Evolutionary conservation across 2,888 invertebrate genomes (phyloP), one percentile per base, ranked within the genome.

Genomic region (Sphaerophoria taeniata): DNA sequence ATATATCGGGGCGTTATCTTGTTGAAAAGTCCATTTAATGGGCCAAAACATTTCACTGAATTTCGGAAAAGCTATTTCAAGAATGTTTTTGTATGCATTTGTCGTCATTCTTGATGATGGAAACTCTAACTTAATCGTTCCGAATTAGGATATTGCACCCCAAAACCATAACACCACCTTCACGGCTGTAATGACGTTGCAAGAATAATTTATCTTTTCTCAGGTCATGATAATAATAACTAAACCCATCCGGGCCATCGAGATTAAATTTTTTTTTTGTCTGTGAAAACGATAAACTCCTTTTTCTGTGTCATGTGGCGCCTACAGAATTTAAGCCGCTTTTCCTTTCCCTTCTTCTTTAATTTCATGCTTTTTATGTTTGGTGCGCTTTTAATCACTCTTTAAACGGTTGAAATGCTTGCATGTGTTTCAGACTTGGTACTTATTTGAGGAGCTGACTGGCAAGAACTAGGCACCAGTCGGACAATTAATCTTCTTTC

Each of bases 141-240:
- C 36, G 24, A 33, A 24, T 47, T 4, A 6, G 6, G 16, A 24
- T 51, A 51, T 9, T 51, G n/a, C n/a, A n/a, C n/a, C n/a, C n/a
- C n/a, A n/a, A n/a, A n/a, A n/a, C n/a, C 2, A 24, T 24, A 12
- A 51, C 24, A 24, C 9, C 24, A 51, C 73, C 58, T 6, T 36
- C 36, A 4, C 34, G n/a, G n/a, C n/a, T n/a, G n/a, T 73, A 67
- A 36, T 72, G 73, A 47, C 53, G 69, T n/a, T 53, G 24, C 53
- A 67, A 55, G 55, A 70, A 43, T 36, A 45, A 55, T 31, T 34
- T 33, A 6, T 70, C 12, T 63, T 43, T 55, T 43, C n/a, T 39
- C 36, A 51, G 36, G 16, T 65, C 53, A 24, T 43, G 39, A 43
- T 39, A 53, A 53, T 51, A 67, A 36, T n/a, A 67, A 5, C 53